Percentiles rank a stretch among this genome's conserved stretches.
Conservation (phyloP, 1,140 invertebrate genomes). For the Ceratoteleas bidentatus region DNA sequence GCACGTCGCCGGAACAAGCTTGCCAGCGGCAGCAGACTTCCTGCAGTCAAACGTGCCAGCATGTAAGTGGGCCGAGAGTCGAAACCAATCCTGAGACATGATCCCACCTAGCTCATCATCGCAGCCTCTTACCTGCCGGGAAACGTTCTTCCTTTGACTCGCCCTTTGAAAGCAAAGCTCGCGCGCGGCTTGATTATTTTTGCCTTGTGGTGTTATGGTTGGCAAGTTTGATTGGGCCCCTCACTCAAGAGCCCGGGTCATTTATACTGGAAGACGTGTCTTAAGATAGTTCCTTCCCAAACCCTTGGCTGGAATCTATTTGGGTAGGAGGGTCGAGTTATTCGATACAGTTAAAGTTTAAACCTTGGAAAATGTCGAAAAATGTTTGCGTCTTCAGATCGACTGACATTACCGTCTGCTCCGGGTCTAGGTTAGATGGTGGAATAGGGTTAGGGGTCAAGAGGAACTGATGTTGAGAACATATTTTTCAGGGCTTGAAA, state of each 20-base stretch:
- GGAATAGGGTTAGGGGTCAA: too few species aligned
- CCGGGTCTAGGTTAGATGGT: too few species aligned
- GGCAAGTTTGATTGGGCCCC: conserved; percentile 14
- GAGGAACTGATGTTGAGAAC: too few species aligned
- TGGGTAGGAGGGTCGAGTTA: too few species aligned
- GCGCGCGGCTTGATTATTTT: conserved; percentile 20
- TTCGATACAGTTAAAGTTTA: too few species aligned
- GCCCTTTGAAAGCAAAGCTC: conserved; percentile 7
- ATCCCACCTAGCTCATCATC: conserved; percentile 33
- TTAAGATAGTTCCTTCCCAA: neutral
- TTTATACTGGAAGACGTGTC: conserved; percentile 2
- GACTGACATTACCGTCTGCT: too few species aligned
- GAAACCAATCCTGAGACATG: conserved; percentile 24
- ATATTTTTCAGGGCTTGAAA: too few species aligned
- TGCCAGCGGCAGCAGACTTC: conserved; percentile 28
- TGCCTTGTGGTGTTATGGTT: conserved; percentile 16
- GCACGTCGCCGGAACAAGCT: conserved; percentile 70
- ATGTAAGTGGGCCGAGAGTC: conserved; percentile 34
- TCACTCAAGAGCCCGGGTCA: neutral
- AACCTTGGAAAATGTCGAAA: too few species aligned
- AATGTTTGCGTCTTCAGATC: too few species aligned
- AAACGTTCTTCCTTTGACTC: conserved; percentile 24
- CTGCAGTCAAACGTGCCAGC: conserved; percentile 45
- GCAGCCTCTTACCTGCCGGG: neutral
- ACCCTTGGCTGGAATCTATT: too few species aligned